These are phyloP conservation scores for Drosophila parabipectinata DNA, from an alignment of 1,140 invertebrate species.

Conservation along the genomic window DNA sequence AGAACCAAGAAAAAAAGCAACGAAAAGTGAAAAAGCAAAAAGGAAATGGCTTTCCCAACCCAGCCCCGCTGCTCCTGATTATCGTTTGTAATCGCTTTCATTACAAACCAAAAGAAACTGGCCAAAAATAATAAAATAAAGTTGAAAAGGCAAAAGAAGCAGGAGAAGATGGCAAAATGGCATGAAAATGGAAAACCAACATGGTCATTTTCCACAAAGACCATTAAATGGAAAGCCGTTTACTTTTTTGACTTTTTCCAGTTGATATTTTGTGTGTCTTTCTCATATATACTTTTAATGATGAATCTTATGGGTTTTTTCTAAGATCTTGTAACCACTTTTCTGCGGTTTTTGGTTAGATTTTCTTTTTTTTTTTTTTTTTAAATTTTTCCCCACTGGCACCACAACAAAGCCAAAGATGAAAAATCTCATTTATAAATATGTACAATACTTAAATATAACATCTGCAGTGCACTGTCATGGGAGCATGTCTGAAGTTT, in stretches of 20 bases:
- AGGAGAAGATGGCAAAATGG: slow-evolving; percentile 23
- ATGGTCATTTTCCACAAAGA: slow-evolving; percentile 44
- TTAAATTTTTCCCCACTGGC: not conserved
- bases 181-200: slow-evolving; percentile 55
- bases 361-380: slow-evolving; percentile 19
- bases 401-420: slow-evolving; percentile 34
- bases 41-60: slow-evolving; percentile 37
- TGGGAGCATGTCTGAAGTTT: slow-evolving; percentile 11
- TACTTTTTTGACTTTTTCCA: slow-evolving; percentile 30
- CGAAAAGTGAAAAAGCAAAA: slow-evolving; percentile 29
- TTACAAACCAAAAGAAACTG: slow-evolving; percentile 44
- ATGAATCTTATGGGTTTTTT: slow-evolving; percentile 19
- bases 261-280: slow-evolving; percentile 11
- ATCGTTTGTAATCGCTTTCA: slow-evolving; percentile 59
- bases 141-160: slow-evolving; percentile 3
- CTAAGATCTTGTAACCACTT: slow-evolving; percentile 12
- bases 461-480: slow-evolving; percentile 5
- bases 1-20: slow-evolving; percentile 4
- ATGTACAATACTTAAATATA: not conserved
- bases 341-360: slow-evolving; percentile 3
- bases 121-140: slow-evolving; percentile 47
- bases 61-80: slow-evolving; percentile 20
- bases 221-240: not conserved
- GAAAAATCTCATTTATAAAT: slow-evolving; percentile 20
- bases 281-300: slow-evolving; percentile 25